Base-by-base conservation (phyloP, 1,140 invertebrate species). In the Acromyrmex charruanus region DNA sequence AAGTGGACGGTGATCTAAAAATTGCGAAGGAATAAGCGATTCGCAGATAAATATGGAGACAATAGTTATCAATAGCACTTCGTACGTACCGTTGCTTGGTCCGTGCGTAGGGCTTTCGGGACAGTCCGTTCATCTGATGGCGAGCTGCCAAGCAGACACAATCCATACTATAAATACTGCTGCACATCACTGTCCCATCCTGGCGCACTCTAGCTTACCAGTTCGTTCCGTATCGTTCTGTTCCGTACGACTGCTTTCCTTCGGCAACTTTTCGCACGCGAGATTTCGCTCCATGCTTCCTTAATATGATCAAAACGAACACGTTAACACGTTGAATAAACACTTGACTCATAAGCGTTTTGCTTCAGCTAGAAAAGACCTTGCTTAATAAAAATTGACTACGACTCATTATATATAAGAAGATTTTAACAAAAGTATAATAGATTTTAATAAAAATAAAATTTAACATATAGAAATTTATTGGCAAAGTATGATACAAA, bases 141-240 rank as follows among this genome's bases (percentile, higher is more conserved):
- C 92, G 84, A 65, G 66, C 85, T 93, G 93, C 93, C 93, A 94
- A 92, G 88, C 92, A 94, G 93, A 94, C 93, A 94, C 92, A 93
- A 93, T 94, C 91, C 91, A 92, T 93, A 92, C 94, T 94, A 94
- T 94, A 94, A 94, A 94, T 94, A 94, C 93, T 90, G 84, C 74
- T 81, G 61, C 72, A 85, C 85, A 85, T 88, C 89, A 90, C 79
- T 87, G 88, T 68, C 87, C 89, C 86, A 92, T 90, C 90, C 90
- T 92, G 86, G 81, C 87, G 85, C 72, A 72, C 53, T 89, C 81
- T 91, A 82, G 81, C 91, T 68, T 87, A 68, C 86, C 18, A 58
- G 55, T 81, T 79, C 91, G 87, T 90, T 89, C 80, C 86, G 88
- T 87, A 79, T 79, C 91, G 87, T 90, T 89, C 80, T 87, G 88